phyloP scores from a whole-genome alignment of 2,888 invertebrate species.

The Galerucella nymphaeae region DNA sequence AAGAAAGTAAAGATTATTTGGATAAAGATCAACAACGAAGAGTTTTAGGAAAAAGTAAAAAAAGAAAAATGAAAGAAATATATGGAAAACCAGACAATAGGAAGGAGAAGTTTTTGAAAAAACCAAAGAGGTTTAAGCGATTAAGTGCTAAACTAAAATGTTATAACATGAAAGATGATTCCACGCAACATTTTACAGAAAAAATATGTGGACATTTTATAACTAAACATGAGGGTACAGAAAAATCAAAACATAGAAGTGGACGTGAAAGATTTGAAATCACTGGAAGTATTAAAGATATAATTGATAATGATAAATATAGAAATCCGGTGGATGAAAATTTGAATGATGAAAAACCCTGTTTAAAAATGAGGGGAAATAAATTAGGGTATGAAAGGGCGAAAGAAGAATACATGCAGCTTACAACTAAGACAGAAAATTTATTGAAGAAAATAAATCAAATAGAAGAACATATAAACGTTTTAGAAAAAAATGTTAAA shows the following conservation, averaged over 20 bases:
- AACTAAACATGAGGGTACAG: background rate
- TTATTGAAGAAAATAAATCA: background rate
- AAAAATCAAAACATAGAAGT: background rate
- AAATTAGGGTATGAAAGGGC: background rate
- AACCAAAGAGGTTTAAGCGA: background rate
- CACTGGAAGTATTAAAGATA: background rate
- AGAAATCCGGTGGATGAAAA: too few species aligned
- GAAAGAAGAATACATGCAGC: background rate
- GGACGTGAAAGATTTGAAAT: background rate
- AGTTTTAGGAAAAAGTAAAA: background rate
- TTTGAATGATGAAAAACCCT: too few species aligned
- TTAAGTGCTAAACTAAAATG: background rate
- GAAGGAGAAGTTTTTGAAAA: background rate
- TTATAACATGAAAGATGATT: background rate
- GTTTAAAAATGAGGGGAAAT: background rate
- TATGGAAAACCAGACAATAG: background rate
- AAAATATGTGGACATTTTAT: background rate
- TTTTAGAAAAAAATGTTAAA: background rate
- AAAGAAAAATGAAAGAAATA: background rate
- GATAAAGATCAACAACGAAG: too few species aligned
- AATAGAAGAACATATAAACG: conserved; percentile 1
- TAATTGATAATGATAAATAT: background rate
- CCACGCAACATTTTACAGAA: background rate
- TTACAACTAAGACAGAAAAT: background rate
- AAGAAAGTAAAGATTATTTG: background rate